Conservation (phyloP, 35 echinoderm and acorn worm genomes). For the Ophioderma brevispina region DNA sequence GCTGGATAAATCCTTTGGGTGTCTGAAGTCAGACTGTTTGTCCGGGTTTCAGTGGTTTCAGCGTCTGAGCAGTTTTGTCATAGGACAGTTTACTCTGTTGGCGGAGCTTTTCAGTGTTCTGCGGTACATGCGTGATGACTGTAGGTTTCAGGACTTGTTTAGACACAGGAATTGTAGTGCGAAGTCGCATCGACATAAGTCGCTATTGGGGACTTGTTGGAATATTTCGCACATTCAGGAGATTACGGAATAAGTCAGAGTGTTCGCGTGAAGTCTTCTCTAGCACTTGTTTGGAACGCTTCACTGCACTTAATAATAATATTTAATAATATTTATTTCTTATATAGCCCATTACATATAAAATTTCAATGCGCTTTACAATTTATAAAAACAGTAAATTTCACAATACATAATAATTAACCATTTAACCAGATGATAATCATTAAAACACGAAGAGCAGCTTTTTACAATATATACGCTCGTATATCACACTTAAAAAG, state of each 20-base stretch:
- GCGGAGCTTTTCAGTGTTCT: background rate
- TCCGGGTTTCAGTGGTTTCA: constrained; percentile 41
- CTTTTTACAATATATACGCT: too few relatives aligned
- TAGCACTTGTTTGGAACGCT: constrained; percentile 46
- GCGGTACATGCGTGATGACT: background rate
- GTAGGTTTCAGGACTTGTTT: too few relatives aligned
- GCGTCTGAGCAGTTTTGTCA: constrained; percentile 31
- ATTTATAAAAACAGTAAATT: too few relatives aligned
- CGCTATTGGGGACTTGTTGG: constrained; percentile 18
- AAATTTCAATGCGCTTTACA: too few relatives aligned
- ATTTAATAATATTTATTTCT: too few relatives aligned
- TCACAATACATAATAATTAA: too few relatives aligned
- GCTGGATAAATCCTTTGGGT: constrained; percentile 36
- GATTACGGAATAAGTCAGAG: constrained; percentile 34
- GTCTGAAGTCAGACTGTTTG: constrained; percentile 47
- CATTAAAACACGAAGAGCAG: too few relatives aligned
- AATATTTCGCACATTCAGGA: constrained; percentile 39
- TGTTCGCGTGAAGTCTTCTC: constrained; percentile 46
- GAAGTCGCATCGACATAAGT: constrained; percentile 25
- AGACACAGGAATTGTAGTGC: constrained; percentile 36
- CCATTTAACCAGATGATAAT: too few relatives aligned
- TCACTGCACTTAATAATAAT: too few relatives aligned
- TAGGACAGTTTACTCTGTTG: constrained; percentile 34
- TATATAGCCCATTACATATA: too few relatives aligned
- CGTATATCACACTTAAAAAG: too few relatives aligned